A percentile compares a stretch with the other conserved stretches of the same genome.
These are phyloP conservation scores for Scylla paramamosain DNA, from an alignment of 1,140 invertebrate genomes.

Conservation along the genomic window DNA sequence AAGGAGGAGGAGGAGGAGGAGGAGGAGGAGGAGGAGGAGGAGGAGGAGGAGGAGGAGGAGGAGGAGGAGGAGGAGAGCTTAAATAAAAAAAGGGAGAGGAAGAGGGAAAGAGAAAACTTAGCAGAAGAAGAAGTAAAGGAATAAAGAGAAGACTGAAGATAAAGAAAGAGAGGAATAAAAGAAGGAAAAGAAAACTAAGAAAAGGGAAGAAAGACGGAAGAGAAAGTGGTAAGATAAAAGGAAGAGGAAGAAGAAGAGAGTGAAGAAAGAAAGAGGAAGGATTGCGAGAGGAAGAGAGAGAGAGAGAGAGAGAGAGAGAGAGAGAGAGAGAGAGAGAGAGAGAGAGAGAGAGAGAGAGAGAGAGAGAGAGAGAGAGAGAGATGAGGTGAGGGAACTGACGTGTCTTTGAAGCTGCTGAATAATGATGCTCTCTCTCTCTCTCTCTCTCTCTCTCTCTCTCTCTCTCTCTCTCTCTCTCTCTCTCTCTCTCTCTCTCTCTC, in stretches of 20 bases:
- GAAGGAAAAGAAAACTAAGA: background rate
- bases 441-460: background rate
- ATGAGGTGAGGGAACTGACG: background rate
- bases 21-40: background rate
- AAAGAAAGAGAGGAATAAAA: background rate
- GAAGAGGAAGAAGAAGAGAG: background rate
- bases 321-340: background rate
- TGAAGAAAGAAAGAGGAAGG: background rate
- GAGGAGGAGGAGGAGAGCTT: too few relatives aligned
- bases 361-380: background rate
- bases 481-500: too few relatives aligned
- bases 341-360: conserved; percentile 20
- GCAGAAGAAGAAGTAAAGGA: background rate
- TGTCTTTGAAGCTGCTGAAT: background rate
- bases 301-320: background rate
- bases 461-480: too few relatives aligned
- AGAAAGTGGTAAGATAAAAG: background rate
- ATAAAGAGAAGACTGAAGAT: background rate
- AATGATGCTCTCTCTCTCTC: background rate
- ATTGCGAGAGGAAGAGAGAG: background rate
- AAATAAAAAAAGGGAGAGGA: too few relatives aligned
- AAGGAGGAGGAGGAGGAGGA: background rate
- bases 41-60: background rate
- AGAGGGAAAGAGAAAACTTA: too few relatives aligned
- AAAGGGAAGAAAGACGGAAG: background rate